Evolutionary conservation across 1,140 invertebrate genomes (phyloP).

Genomic region (Eumaeus atala): DNA sequence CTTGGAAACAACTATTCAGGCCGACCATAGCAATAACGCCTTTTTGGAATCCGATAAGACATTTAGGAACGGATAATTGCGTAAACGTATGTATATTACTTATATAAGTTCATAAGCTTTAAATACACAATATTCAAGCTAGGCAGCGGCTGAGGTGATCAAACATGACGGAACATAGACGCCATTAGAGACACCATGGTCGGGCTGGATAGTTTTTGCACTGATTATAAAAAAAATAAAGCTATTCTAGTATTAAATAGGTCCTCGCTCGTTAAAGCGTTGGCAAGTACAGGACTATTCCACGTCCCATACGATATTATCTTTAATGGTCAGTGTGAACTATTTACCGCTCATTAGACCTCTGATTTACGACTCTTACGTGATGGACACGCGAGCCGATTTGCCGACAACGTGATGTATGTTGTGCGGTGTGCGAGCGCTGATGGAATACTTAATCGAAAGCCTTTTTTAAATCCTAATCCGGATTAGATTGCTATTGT

Average conservation of each 20-base stretch:
- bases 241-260: slow-evolving; percentile 1
- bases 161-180: too few relatives aligned
- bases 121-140: not conserved
- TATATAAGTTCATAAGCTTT: not conserved
- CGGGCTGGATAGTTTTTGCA: not conserved
- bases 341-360: slow-evolving; percentile 48
- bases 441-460: slow-evolving; percentile 35
- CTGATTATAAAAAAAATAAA: slow-evolving; percentile 5
- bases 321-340: slow-evolving; percentile 33
- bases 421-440: slow-evolving; percentile 32
- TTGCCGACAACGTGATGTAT: slow-evolving; percentile 50
- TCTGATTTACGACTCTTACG: slow-evolving; percentile 50
- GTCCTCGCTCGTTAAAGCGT: not conserved
- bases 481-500: slow-evolving; percentile 1
- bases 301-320: slow-evolving; percentile 22
- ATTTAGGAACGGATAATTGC: not conserved
- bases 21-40: not conserved
- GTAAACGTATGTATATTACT: not conserved
- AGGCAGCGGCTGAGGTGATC: not conserved
- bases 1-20: not conserved
- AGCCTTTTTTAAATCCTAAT: slow-evolving; percentile 7
- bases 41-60: not conserved
- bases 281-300: not conserved
- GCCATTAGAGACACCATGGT: not conserved
- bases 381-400: slow-evolving; percentile 41